phyloP scores from a whole-genome alignment of 2,888 invertebrate genomes.

The Drosophila meridiana region DNA sequence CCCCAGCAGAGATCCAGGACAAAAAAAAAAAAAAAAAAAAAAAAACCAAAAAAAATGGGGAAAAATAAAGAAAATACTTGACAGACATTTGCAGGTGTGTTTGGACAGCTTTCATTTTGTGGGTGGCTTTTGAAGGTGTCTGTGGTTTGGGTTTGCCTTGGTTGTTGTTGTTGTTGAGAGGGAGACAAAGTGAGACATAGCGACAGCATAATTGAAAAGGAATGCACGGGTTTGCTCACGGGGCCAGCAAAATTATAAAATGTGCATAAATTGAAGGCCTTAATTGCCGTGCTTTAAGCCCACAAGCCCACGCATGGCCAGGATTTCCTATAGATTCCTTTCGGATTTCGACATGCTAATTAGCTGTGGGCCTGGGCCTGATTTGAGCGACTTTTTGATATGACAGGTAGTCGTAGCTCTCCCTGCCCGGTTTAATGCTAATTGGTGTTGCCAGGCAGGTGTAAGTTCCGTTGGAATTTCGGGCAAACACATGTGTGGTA shows the following conservation, averaged over 20 bases:
- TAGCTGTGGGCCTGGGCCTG: conserved; percentile 50
- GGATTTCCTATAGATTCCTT: conserved; percentile 32
- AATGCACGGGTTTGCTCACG: conserved; percentile 51
- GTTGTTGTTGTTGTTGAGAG: conserved; percentile 31
- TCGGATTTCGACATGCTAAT: conserved; percentile 64
- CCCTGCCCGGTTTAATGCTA: conserved; percentile 30
- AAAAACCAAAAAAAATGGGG: neutral
- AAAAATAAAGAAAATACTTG: conserved; percentile 45
- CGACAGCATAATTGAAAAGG: conserved; percentile 75
- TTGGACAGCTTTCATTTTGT: conserved; percentile 49
- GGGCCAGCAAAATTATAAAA: conserved; percentile 52
- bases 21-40: conserved; percentile 1
- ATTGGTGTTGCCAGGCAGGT: conserved; percentile 48
- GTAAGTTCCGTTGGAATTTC: conserved; percentile 12
- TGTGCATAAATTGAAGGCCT: conserved; percentile 68
- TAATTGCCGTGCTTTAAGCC: conserved; percentile 57
- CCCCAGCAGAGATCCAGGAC: conserved; percentile 4
- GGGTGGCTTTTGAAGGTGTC: conserved; percentile 28
- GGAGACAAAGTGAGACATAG: conserved; percentile 9
- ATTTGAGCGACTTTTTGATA: conserved; percentile 39
- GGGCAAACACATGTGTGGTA: conserved; percentile 16
- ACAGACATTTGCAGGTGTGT: conserved; percentile 71
- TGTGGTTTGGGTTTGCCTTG: conserved; percentile 30
- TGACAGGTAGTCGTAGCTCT: conserved; percentile 7
- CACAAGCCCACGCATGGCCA: conserved; percentile 15